Evolutionary conservation across 2,797 vertebrate genomes (phyloP), one percentile per base, ranked within the genome.

Genomic region (Sarcoramphus papa): DNA sequence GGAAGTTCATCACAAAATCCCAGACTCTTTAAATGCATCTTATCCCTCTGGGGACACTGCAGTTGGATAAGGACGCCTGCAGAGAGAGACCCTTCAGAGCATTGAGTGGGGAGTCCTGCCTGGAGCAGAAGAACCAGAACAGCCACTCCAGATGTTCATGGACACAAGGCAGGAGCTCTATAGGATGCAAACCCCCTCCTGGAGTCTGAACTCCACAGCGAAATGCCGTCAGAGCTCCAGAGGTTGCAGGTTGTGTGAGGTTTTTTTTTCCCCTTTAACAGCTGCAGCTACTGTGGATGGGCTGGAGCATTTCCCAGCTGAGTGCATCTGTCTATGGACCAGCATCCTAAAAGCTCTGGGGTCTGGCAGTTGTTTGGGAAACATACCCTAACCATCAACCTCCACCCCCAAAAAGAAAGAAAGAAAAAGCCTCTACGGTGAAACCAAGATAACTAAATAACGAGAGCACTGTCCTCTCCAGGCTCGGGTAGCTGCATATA

Each of bases 331-430:
- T 98, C 98, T 98, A 65, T 97, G 95, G 98, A 98, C 98, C 98
- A 98, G 98, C 98, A 98, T 99, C 98, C 98, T 98, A 98, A 99
- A 99, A 98, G 98, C 99, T 98, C 98, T 98, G 98, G 98, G 98
- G 98, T 98, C 98, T 92, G 88, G 98, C 98, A 98, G 98, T 99
- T 98, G 98, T 97, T 98, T 98, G 98, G 98, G 98, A 99, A 98
- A 98, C 98, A 98, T 98, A 98, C 98, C 96, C 35, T 35, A 62
- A 35, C 47, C 56, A 25, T 24, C 21, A 47, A 13, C 31, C 41
- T 28, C 48, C 43, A 45, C 19, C 30, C 80, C 56, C 8, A 63
- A 78, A 88, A 79, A 85, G 48, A 53, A 54, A 41, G 57, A 10
- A 30, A 23, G 22, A 51, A 88, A 81, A 92, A 70, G 9, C 43